phyloP scores from a whole-genome alignment of 2,113 vertebrate genomes.

The Albula glossodonta region DNA sequence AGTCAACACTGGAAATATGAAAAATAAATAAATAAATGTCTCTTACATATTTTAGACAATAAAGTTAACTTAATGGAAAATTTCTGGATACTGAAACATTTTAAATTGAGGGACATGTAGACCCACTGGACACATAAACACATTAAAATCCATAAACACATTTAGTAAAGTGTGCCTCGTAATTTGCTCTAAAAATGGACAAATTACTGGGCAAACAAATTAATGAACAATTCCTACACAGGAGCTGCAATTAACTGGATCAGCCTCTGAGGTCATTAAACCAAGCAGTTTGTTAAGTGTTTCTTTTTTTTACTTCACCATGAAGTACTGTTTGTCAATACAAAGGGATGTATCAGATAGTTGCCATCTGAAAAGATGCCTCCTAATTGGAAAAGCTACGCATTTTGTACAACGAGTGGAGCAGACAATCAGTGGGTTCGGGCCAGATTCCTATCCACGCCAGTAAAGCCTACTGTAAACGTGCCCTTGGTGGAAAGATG shows the following conservation, averaged over 20 bases:
- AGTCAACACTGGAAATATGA: too few species aligned
- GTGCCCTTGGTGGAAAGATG: not conserved
- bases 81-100: not conserved
- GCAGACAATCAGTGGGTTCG: not conserved
- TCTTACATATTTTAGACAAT: not conserved
- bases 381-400: not conserved
- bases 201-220: not conserved
- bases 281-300: not conserved
- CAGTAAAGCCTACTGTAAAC: not conserved
- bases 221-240: slow-evolving; percentile 1
- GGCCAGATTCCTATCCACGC: not conserved
- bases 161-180: not conserved
- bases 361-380: not conserved
- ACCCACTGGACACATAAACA: not conserved
- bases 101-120: not conserved
- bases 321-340: not conserved
- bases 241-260: not conserved
- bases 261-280: slow-evolving; percentile 20
- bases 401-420: not conserved
- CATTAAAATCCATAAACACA: not conserved
- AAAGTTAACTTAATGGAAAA: not conserved
- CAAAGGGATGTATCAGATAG: not conserved
- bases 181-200: not conserved
- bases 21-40: too few species aligned
- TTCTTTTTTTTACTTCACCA: not conserved